Evolutionary conservation across 1,140 invertebrate genomes (phyloP), one percentile per base, ranked within the genome.

Genomic region (Pantala flavescens): DNA sequence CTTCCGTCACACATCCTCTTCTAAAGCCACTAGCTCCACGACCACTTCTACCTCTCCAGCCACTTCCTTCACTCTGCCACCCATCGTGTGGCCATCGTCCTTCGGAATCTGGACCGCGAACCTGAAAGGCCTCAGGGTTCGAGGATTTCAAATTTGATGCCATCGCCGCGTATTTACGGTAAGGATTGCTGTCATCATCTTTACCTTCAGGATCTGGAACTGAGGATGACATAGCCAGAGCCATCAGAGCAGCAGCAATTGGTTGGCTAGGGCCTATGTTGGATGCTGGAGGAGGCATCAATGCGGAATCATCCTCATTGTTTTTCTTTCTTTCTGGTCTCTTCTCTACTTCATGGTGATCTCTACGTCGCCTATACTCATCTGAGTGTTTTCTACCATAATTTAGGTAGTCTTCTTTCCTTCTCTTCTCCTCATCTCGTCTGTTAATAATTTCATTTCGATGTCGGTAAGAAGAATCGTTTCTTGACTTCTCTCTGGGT

Each of bases 51-150:
- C 49, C 49, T 21, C 49, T 63, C 49, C 49, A 63, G n/a, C 49
- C 49, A 63, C 49, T 63, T 19, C 49, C n/a, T 63, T 63, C 49
- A 19, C 16, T 63, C 49, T 63, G 49, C 49, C 49, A 63, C n/a
- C 49, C 49, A 21, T 63, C 49, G n/a, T 63, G 49, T 19, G 49
- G 49, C 49, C 49, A 63, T 3, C 49, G 49, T 19, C 49, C 49
- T 21, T 63, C 49, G 5, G 49, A 63, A 63, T 63, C 49, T 1
- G 49, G 49, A 21, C 49, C 49, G 12, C 49, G 49, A 63, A 16
- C 49, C 49, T 63, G 49, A 63, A 63, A 63, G 49, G 49, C 49
- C n/a, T 63, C 49, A 63, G 49, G 49, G n/a, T 63, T 63, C n/a
- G 49, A 63, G n/a, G 49, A 63, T 21, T 21, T 63, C n/a, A 63